phyloP scores from a whole-genome alignment of 2,888 invertebrate genomes.

The Belgica antarctica region DNA sequence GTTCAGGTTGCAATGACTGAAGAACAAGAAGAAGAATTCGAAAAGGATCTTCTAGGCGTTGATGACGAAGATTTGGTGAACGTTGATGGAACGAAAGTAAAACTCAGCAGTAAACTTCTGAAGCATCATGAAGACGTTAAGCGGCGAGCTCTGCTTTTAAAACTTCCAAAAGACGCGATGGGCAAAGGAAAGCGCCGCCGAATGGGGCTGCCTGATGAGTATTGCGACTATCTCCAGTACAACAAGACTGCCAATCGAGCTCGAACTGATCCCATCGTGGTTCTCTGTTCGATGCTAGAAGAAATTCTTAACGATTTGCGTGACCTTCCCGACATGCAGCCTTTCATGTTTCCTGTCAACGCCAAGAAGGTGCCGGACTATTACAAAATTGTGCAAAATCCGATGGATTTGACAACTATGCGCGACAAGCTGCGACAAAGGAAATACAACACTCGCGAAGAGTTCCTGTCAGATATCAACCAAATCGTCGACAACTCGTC shows the following conservation, averaged over 20 bases:
- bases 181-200: constrained; percentile 64
- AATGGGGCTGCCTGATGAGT: constrained; percentile 62
- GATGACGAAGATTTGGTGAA: constrained; percentile 86
- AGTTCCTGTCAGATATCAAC: constrained; percentile 91
- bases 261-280: constrained; percentile 94
- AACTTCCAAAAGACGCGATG: constrained; percentile 73
- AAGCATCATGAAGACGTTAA: constrained; percentile 87
- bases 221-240: constrained; percentile 87
- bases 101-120: constrained; percentile 80
- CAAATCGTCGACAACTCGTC: constrained; percentile 95
- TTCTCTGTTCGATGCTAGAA: constrained; percentile 86
- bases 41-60: constrained; percentile 69
- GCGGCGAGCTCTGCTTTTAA: constrained; percentile 72
- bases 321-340: constrained; percentile 85
- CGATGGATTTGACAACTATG: constrained; percentile 97
- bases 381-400: constrained; percentile 83
- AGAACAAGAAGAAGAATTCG: constrained; percentile 80
- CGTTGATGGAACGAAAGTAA: constrained; percentile 92
- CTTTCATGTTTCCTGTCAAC: constrained; percentile 92
- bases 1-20: constrained; percentile 72
- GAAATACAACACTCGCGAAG: constrained; percentile 92
- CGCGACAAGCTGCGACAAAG: constrained; percentile 83
- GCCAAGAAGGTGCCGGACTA: constrained; percentile 94
- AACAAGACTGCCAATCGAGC: constrained; percentile 82
- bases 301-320: constrained; percentile 89